These are phyloP conservation scores for Pipistrellus pygmaeus DNA, from an alignment of 2,797 vertebrate species.

Conservation along the genomic window DNA sequence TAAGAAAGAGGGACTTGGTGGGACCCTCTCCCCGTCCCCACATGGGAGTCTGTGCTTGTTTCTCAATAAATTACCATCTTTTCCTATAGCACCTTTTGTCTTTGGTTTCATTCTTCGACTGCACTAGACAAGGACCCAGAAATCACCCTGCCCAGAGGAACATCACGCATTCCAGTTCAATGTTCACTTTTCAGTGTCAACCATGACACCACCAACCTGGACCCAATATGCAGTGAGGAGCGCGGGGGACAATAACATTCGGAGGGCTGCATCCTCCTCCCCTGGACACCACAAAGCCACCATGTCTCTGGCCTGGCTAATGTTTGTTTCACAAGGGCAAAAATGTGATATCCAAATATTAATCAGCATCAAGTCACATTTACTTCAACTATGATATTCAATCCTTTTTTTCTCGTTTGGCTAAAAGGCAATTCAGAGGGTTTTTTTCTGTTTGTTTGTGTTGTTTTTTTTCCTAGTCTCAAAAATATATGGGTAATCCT, in stretches of 20 bases:
- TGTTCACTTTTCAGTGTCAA: too few species aligned
- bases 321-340: not conserved
- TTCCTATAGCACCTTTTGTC: too few species aligned
- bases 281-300: not conserved
- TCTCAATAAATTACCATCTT: too few species aligned
- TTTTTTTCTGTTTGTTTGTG: not conserved
- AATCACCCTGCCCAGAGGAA: too few species aligned
- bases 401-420: constrained; percentile 15
- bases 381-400: constrained; percentile 13
- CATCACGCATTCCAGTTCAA: too few species aligned
- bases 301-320: too few species aligned
- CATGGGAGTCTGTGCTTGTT: too few species aligned
- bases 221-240: not conserved
- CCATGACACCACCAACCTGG: not conserved
- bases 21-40: too few species aligned
- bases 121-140: too few species aligned
- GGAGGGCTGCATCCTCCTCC: not conserved
- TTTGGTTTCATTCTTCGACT: too few species aligned
- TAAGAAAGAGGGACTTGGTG: too few species aligned
- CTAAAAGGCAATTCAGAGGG: constrained; percentile 14
- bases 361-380: constrained; percentile 21
- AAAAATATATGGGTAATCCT: not conserved
- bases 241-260: not conserved
- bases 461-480: too few species aligned
- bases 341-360: constrained; percentile 1